Evolutionary conservation across 2,113 vertebrate species (phyloP).

Genomic region (Brevimyrus niger): DNA sequence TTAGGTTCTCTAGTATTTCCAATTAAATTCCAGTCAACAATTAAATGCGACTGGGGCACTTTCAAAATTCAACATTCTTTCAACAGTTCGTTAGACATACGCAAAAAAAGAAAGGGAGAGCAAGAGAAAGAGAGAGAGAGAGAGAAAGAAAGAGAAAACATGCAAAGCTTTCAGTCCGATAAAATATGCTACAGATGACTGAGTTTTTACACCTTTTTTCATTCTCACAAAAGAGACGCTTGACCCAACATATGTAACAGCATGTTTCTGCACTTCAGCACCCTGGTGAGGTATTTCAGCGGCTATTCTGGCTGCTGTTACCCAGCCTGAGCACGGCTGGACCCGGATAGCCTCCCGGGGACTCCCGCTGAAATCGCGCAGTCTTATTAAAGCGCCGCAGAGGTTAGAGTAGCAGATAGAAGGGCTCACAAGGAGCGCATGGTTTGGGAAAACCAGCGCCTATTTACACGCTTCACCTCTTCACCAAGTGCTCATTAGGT

Average conservation of each 20-base stretch:
- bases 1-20: conserved; percentile 63
- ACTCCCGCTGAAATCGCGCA: conserved; percentile 63
- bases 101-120: conserved; percentile 43
- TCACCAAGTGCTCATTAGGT: conserved; percentile 72
- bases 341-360: conserved; percentile 62
- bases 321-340: conserved; percentile 62
- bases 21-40: conserved; percentile 78
- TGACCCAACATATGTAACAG: conserved; percentile 88
- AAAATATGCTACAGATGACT: conserved; percentile 67
- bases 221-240: conserved; percentile 74
- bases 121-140: conserved; percentile 40
- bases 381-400: conserved; percentile 57
- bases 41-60: conserved; percentile 77
- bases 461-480: conserved; percentile 78
- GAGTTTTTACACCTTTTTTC: conserved; percentile 80
- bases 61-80: conserved; percentile 74
- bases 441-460: conserved; percentile 58
- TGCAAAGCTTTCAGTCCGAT: conserved; percentile 63
- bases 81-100: conserved; percentile 73
- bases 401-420: conserved; percentile 80
- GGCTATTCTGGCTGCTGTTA: conserved; percentile 61
- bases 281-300: conserved; percentile 62
- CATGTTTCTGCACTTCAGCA: conserved; percentile 66
- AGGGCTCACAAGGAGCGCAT: conserved; percentile 54
- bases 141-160: conserved; percentile 46